A percentile compares a stretch with the other conserved stretches of the same genome.
Conservation (phyloP, 2,797 vertebrate species). For the Anguilla marmorata region DNA sequence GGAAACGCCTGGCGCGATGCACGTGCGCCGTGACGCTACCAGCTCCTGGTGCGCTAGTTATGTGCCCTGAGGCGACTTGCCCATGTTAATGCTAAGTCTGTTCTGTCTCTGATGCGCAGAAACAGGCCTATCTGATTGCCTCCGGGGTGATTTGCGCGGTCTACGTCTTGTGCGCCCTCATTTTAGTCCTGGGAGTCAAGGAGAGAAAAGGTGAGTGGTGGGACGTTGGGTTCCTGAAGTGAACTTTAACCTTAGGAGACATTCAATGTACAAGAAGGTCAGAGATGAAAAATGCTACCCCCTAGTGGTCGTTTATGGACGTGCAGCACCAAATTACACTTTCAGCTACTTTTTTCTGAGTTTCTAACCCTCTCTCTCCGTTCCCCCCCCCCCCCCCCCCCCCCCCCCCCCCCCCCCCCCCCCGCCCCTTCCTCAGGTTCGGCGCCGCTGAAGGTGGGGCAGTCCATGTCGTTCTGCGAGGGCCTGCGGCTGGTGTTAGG, state of each 20-base stretch:
- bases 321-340: not conserved
- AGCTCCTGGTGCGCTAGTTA: too few relatives aligned
- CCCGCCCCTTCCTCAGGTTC: slow-evolving; percentile 61
- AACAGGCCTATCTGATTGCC: slow-evolving; percentile 83
- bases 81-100: not conserved
- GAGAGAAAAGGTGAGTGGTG: slow-evolving; percentile 79
- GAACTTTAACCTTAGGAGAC: not conserved
- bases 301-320: not conserved
- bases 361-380: not conserved
- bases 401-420: not conserved
- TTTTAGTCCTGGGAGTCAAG: slow-evolving; percentile 82
- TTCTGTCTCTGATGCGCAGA: slow-evolving; percentile 65
- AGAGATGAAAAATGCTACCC: not conserved
- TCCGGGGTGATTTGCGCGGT: slow-evolving; percentile 84
- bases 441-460: slow-evolving; percentile 57
- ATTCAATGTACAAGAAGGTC: not conserved
- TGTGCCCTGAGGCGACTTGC: too few relatives aligned
- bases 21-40: too few relatives aligned
- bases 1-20: not conserved
- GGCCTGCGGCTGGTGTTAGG: slow-evolving; percentile 84
- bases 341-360: not conserved
- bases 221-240: not conserved
- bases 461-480: slow-evolving; percentile 75
- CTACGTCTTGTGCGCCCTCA: slow-evolving; percentile 82
- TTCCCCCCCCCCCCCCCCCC: too few relatives aligned